Base-by-base conservation (phyloP, 2,113 vertebrate genomes). In the Cottus gobio region DNA sequence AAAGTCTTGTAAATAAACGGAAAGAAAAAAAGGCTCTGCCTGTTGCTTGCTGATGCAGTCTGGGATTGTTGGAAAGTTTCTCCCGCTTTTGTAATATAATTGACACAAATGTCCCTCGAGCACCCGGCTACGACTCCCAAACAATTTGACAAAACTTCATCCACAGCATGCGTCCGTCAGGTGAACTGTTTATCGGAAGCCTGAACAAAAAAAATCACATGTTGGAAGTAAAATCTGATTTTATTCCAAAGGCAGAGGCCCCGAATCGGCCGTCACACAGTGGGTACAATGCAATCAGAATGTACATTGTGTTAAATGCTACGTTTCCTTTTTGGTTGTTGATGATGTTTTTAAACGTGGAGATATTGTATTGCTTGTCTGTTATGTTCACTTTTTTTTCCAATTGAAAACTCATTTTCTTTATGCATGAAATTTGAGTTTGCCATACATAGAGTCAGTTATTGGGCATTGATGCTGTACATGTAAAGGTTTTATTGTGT, bases 381-480 rank as follows among this genome's bases (percentile, higher is more conserved):
- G 90, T 96, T 93, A 95, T 94, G 85, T 95, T 95, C 93, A 79
- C 92, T 93, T 86, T 92, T 92, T 89, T 44, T 92, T 88, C 85
- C 90, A 91, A 90, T 89, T 93, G 89, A 92, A 94, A 94, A 92
- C 93, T 93, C 89, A 88, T 92, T 95, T 94, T 92, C 90, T 93
- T 95, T 97, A 95, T 97, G 96, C 97, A 98, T 98, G 97, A 96
- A 94, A 93, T 93, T 91, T 95, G 92, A 85, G 92, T 96, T 96
- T 95, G 95, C 96, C 96, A 94, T 93, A 94, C 93, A 91, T 95
- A 94, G 95, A 95, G 94, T 96, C 95, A 93, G 93, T 85, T 96
- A 95, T 95, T 90, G 96, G 97, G 97, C 97, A 98, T 97, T 98
- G 96, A 96, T 95, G 93, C 94, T 95, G 93, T 96, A 95, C 95